Evolutionary conservation across 2,797 vertebrate species (phyloP), one percentile per base, ranked within the genome.

Genomic region (Notolepis coatsorum): DNA sequence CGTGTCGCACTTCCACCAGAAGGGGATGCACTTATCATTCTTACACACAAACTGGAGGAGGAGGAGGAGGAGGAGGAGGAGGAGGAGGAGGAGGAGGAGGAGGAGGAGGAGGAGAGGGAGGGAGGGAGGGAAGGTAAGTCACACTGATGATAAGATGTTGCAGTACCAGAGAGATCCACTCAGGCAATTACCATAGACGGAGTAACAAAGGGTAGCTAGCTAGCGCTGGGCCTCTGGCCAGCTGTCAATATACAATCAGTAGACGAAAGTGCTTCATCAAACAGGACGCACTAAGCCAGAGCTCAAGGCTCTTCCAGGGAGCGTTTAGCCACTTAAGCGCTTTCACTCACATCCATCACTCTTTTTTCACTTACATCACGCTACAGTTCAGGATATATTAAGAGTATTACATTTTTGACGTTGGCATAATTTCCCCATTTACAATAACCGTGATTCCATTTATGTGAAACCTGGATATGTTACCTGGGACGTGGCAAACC

Each of bases 1-100:
- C 0, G 97, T 99, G 92, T 99, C 97, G 67, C 97, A 99, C 85
- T 97, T 99, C 97, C 97, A 99, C 97, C 97, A 99, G 94, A 99
- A 99, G 69, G 97, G 97, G 91, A 99, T 99, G 89, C 97, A 99
- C 75, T 99, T 99, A 91, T 99, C 97, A 0, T 99, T 99, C 93
- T 98, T 98, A 82, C 97, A 99, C 49, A 99, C 97, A 78, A 98
- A 99, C 97, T 99, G 9, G 48, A 66, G 24, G 73, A 8, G 28
- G 12, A 2, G 2, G 35, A 53, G 38, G 15, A 46, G 45, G 21
- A 63, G 9, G 17, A 17, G 69, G 69, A 56, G 77, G 60, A 63
- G 46, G 56, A 61, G 54, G 43, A 55, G 70, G 60, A 67, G 61
- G 65, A 15, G 55, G 37, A 15, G 2, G 59, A 17, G 69, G 35